Evolutionary conservation across 2,888 invertebrate species (phyloP).

Genomic region (Lasioglossum morio): DNA sequence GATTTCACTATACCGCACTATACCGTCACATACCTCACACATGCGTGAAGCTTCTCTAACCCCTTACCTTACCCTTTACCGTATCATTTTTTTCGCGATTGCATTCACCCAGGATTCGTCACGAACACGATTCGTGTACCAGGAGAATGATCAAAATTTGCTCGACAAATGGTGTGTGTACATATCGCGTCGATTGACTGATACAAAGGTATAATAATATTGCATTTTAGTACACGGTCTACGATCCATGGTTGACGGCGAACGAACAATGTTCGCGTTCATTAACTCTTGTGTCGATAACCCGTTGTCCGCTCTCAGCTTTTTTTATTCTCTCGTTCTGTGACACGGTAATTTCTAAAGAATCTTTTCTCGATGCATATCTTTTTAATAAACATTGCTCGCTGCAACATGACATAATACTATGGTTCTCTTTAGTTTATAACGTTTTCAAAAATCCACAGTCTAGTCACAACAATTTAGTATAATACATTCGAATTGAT

Average conservation of each 20-base stretch:
- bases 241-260: background rate
- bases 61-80: background rate
- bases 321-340: background rate
- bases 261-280: conserved; percentile 5
- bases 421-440: background rate
- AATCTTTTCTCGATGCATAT: background rate
- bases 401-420: background rate
- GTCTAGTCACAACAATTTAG: background rate
- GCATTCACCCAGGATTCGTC: background rate
- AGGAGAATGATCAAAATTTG: background rate
- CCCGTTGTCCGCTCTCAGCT: background rate
- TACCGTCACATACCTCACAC: background rate
- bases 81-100: background rate
- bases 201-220: background rate
- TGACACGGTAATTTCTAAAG: background rate
- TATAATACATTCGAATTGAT: background rate
- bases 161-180: background rate
- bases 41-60: background rate
- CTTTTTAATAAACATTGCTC: background rate
- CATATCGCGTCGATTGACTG: background rate
- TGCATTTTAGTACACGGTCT: background rate
- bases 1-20: background rate
- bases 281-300: background rate
- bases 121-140: background rate
- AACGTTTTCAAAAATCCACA: background rate